A percentile compares a stretch with the other conserved stretches of the same genome.
Conservation (phyloP, 2,113 vertebrate genomes). For the Syngnathus floridae region DNA sequence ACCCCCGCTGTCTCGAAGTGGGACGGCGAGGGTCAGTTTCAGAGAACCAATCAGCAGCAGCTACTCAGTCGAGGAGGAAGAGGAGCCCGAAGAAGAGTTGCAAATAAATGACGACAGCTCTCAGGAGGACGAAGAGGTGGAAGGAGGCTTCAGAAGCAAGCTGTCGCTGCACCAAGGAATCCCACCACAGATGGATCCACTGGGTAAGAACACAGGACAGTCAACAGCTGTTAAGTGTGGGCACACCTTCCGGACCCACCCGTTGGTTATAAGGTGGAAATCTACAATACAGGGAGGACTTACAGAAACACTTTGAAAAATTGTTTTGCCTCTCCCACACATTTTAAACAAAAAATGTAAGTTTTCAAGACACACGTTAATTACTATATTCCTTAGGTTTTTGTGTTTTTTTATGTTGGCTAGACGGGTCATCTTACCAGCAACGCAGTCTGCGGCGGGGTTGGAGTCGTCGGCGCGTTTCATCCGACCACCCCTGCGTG, state of each 20-base stretch:
- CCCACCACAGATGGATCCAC: conserved; percentile 68
- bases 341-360: no score
- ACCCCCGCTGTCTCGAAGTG: conserved; percentile 32
- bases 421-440: conserved; percentile 66
- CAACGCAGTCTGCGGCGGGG: conserved; percentile 57
- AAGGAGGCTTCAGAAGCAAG: conserved; percentile 54
- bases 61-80: conserved; percentile 62
- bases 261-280: neutral
- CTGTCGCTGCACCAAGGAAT: conserved; percentile 56
- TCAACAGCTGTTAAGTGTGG: neutral
- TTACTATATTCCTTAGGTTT: neutral
- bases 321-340: no score
- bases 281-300: neutral
- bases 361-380: no score
- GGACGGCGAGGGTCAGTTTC: conserved; percentile 76
- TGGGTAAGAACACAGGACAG: conserved; percentile 51
- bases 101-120: conserved; percentile 36
- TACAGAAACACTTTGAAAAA: neutral
- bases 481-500: conserved; percentile 50
- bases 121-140: conserved; percentile 55
- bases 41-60: conserved; percentile 78
- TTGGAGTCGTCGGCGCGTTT: conserved; percentile 28
- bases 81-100: conserved; percentile 28
- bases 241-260: neutral
- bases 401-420: conserved; percentile 1